Base-by-base conservation (phyloP, 2,888 invertebrate species). In the Amphipyra tragopoginis region DNA sequence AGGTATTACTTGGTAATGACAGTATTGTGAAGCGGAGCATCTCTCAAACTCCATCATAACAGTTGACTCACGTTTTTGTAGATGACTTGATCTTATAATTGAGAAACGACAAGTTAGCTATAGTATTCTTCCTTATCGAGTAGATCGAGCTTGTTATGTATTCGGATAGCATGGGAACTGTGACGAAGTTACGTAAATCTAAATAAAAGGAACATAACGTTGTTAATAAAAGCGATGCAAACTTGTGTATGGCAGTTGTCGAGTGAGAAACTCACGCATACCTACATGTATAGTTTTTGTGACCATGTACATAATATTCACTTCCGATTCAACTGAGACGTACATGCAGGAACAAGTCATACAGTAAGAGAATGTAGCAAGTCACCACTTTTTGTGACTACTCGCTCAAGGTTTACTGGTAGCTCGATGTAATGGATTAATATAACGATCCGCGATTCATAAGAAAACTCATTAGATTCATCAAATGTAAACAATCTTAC, bases 61-160 rank as follows among this genome's bases (percentile, higher is more conserved):
- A 82, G 84, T 86, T 86, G 76, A 81, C 91, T 91, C 93, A 93
- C 92, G 93, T 93, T 93, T 93, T 93, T 93, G 91, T 87, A 82
- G 88, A 86, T 84, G 83, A 76, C 72, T 90, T 89, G 89, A 90
- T 90, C 87, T 89, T 89, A 89, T 90, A 89, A 91, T 91, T 91
- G 87, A 86, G 92, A 90, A 92, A 93, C 86, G 77, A 82, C 85
- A 83, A 88, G 85, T 84, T 84, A 84, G 82, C 85, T 86, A 81
- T 79, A 84, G 80, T 65, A 80, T 77, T 88, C 89, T 91, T 90
- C 86, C 89, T 90, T 92, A 92, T 93, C 92, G 77, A 68, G 71
- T 80, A 83, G 84, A 92, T 92, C 90, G 80, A 77, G 80, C 88
- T 90, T 86, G 90, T 93, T 92, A 91, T 92, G 90, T 84, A 86